Evolutionary conservation across 2,797 vertebrate species (phyloP).

Genomic region (Enteromius trimaculatus): DNA sequence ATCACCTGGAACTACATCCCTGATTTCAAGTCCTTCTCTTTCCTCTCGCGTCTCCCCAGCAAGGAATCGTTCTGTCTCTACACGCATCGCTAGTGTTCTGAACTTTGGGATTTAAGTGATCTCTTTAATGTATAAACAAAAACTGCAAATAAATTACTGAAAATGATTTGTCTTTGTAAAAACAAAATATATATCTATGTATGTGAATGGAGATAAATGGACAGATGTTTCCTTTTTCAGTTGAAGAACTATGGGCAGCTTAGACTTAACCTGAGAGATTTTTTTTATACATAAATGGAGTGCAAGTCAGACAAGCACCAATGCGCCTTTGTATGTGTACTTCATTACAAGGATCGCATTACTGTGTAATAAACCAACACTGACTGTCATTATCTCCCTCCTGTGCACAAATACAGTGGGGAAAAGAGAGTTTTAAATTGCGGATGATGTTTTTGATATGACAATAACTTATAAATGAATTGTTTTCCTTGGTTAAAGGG

Average conservation of each 20-base stretch:
- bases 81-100: constrained; percentile 35
- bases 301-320: constrained; percentile 76
- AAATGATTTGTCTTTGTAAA: constrained; percentile 67
- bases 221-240: constrained; percentile 66
- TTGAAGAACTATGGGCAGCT: constrained; percentile 61
- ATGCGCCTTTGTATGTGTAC: constrained; percentile 72
- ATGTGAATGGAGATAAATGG: constrained; percentile 59
- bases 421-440: constrained; percentile 33
- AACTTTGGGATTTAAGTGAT: constrained; percentile 38
- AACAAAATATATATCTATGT: constrained; percentile 60
- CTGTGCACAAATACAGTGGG: constrained; percentile 42
- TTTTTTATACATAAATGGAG: constrained; percentile 67
- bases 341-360: constrained; percentile 58
- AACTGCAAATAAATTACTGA: constrained; percentile 61
- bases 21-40: constrained; percentile 24
- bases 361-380: constrained; percentile 62
- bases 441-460: constrained; percentile 70
- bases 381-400: constrained; percentile 40
- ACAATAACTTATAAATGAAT: constrained; percentile 68
- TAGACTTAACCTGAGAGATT: constrained; percentile 69
- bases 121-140: constrained; percentile 78
- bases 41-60: constrained; percentile 2
- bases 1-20: constrained; percentile 36
- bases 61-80: constrained; percentile 34
- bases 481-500: constrained; percentile 65